Evolutionary conservation across 2,797 vertebrate genomes (phyloP), one percentile per base, ranked within the genome.

Genomic region (Typhlichthys eigenmanni): DNA sequence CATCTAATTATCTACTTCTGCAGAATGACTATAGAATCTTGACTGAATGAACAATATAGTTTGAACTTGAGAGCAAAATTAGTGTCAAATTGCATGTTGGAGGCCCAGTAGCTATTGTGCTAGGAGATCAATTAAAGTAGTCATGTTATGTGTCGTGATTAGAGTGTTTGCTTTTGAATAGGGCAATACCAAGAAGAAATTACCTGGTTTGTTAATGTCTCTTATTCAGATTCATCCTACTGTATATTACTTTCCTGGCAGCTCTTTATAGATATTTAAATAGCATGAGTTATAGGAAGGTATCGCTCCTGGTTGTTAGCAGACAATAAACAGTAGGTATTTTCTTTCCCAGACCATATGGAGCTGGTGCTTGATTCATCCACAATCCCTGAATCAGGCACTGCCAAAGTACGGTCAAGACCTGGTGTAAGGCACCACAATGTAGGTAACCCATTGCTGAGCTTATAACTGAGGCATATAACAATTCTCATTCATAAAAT

Each of bases 381-480:
- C 9, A 73, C 68, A 0, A 85, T 90, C 55, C 80, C 71, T 0
- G 92, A 93, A 49, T 91, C 92, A 1, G 92, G 92, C 46, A 93
- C 91, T 1, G 93, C 93, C 58, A 93, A 91, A 7, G 93, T 94
- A 47, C 83, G 91, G 11, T 86, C 91, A 49, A 87, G 92, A 72
- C 93, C 93, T 45, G 92, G 90, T 0, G 92, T 94, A 72, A 94
- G 91, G 46, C 92, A 93, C 77, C 74, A 87, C 32, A 0, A 70
- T 58, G 93, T 93, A 80, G 86, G 91, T 92, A 76, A 66, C 72
- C 78, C 62, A 62, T 16, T 60, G 19, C 53, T 16, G 47, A 59
- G 13, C 43, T 59, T 54, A 0, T 3, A 10, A 9, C 51, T 47
- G 51, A n/a, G 6, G 1, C 51, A 5, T 29, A n/a, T 55, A 29